A percentile compares a stretch with the other conserved stretches of the same genome.
These are phyloP conservation scores for Linnaemya vulpina DNA, from an alignment of 2,888 invertebrate species.

Conservation along the genomic window DNA sequence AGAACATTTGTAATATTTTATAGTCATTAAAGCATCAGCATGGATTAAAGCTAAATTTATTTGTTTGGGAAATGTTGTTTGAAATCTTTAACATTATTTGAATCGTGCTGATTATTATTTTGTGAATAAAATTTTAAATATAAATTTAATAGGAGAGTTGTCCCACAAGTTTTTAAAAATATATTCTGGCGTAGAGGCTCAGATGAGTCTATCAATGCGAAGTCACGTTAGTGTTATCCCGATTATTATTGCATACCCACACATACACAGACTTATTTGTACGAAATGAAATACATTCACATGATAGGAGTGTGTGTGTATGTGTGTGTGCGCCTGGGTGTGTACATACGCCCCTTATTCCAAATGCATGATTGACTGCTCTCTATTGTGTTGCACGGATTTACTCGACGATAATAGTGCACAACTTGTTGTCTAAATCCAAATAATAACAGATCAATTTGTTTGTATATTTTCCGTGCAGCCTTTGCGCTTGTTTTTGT, in stretches of 20 bases:
- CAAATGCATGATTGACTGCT: not conserved
- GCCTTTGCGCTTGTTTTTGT: conserved; percentile 10
- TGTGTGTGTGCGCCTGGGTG: not conserved
- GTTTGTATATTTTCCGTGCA: not conserved
- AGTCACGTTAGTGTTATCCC: too few species aligned
- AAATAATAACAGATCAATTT: conserved; percentile 38
- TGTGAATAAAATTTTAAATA: too few species aligned
- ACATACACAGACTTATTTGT: not conserved
- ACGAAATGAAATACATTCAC: not conserved
- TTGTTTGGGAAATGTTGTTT: too few species aligned
- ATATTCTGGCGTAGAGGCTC: too few species aligned
- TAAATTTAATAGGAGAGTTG: too few species aligned
- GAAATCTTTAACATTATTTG: too few species aligned
- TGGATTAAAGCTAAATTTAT: too few species aligned
- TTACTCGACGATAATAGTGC: not conserved
- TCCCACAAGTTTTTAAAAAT: too few species aligned
- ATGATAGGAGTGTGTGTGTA: not conserved
- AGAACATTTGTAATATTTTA: too few species aligned
- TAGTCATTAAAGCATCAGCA: too few species aligned
- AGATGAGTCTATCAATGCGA: too few species aligned
- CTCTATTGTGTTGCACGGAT: not conserved
- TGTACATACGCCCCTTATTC: not conserved
- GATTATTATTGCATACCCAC: not conserved
- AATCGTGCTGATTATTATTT: too few species aligned
- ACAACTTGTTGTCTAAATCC: conserved; percentile 5